These are phyloP conservation scores for Lithosia quadra DNA, from an alignment of 2,888 invertebrate species.

Conservation along the genomic window DNA sequence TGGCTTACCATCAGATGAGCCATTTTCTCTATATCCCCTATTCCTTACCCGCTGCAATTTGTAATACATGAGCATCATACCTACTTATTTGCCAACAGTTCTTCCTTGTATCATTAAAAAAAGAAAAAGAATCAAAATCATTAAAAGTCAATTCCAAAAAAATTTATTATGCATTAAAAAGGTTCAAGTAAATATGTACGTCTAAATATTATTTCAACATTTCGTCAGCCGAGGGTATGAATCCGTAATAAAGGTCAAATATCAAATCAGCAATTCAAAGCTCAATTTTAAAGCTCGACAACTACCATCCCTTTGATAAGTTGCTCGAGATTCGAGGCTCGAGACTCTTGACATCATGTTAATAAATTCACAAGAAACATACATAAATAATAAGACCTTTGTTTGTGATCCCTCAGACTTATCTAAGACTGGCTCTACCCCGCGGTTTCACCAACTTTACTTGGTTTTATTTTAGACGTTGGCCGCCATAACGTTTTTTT, in stretches of 20 bases:
- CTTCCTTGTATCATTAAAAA: too few relatives aligned
- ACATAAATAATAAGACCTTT: slow-evolving; percentile 23
- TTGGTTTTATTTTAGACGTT: too few relatives aligned
- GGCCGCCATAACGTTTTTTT: too few relatives aligned
- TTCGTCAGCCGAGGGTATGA: slow-evolving; percentile 30
- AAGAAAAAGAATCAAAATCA: neutral
- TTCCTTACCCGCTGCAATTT: too few relatives aligned
- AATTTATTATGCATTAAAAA: slow-evolving; percentile 1
- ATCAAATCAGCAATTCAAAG: slow-evolving; percentile 45
- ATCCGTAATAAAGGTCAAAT: slow-evolving; percentile 47
- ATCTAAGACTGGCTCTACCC: neutral
- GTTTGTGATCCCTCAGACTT: slow-evolving; percentile 21
- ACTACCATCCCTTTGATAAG: slow-evolving; percentile 46
- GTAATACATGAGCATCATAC: too few relatives aligned
- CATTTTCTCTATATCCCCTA: too few relatives aligned
- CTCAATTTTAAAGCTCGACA: slow-evolving; percentile 29
- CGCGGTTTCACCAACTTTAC: neutral
- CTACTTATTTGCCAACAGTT: too few relatives aligned
- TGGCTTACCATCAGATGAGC: too few relatives aligned
- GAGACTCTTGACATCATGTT: slow-evolving; percentile 42
- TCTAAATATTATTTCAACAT: slow-evolving; percentile 28
- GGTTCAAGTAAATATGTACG: slow-evolving; percentile 9
- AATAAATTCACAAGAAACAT: slow-evolving; percentile 39
- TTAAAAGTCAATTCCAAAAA: neutral
- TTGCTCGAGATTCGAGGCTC: slow-evolving; percentile 26